These are phyloP conservation scores for Thereva nobilitata DNA, from an alignment of 2,888 invertebrate species.

Conservation along the genomic window DNA sequence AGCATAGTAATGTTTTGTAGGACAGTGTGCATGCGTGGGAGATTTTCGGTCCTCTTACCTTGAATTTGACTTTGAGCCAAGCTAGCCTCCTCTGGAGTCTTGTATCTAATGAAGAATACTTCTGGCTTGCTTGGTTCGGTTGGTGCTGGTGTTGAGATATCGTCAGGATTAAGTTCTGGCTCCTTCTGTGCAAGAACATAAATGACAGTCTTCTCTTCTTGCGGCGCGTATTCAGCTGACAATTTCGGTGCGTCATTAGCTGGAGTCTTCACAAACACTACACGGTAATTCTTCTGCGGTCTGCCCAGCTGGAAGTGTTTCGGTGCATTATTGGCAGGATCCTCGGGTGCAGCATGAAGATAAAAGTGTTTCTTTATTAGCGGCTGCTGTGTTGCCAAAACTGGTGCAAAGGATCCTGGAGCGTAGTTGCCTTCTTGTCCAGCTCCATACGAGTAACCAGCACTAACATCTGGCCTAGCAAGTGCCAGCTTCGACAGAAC, in stretches of 20 bases:
- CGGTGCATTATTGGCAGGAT: background rate
- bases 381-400: conserved; percentile 37
- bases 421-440: too few relatives aligned
- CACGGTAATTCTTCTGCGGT: conserved; percentile 55
- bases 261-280: conserved; percentile 57
- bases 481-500: too few relatives aligned
- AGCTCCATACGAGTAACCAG: too few relatives aligned
- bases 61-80: conserved; percentile 57
- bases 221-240: conserved; percentile 48
- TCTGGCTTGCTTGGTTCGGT: conserved; percentile 55
- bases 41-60: conserved; percentile 46
- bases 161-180: conserved; percentile 47
- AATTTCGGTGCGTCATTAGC: conserved; percentile 48
- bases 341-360: conserved; percentile 55
- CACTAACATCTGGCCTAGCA: too few relatives aligned
- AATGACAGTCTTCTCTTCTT: conserved; percentile 57
- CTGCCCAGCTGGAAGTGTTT: background rate
- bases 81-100: conserved; percentile 51
- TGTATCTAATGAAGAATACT: conserved; percentile 53
- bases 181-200: conserved; percentile 56
- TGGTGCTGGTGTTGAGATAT: conserved; percentile 49
- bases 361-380: conserved; percentile 56
- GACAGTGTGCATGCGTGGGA: too few relatives aligned
- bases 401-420: background rate
- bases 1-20: too few relatives aligned